Evolutionary conservation across 92 coral and sea anemone genomes (phyloP).

Genomic region (Phenganax stokvisi): DNA sequence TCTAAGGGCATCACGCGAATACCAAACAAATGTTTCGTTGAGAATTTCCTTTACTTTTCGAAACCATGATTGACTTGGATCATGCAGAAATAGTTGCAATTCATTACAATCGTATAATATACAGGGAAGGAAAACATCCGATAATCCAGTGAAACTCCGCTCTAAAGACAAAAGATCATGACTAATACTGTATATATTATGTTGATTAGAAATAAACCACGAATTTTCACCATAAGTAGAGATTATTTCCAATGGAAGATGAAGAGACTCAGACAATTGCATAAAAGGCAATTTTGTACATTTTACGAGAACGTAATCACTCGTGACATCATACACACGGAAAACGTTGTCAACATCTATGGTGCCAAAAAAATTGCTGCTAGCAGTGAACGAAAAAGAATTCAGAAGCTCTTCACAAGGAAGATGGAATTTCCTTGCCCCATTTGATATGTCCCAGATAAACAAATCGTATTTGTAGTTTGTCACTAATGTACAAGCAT

Average conservation of each 20-base stretch:
- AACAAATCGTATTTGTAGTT: not conserved
- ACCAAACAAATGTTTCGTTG: not conserved
- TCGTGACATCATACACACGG: not conserved
- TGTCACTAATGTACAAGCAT: not conserved
- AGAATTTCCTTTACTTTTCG: not conserved
- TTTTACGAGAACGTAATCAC: not conserved
- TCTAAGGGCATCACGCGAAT: not conserved
- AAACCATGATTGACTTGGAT: not conserved
- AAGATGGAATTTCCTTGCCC: not conserved
- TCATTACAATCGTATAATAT: not conserved
- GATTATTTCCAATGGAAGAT: not conserved
- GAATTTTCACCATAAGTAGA: not conserved
- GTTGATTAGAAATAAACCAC: not conserved
- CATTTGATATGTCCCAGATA: not conserved
- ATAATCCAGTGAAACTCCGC: not conserved
- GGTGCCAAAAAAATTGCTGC: not conserved
- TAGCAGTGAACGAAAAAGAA: conserved; percentile 1
- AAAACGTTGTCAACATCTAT: not conserved
- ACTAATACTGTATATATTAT: not conserved
- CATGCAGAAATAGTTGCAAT: not conserved
- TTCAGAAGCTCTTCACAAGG: not conserved
- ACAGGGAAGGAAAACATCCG: not conserved
- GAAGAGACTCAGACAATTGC: not conserved
- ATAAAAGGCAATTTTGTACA: not conserved
- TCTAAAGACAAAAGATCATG: not conserved